Conservation (phyloP, 2,888 invertebrate species). For the Acleris emargana region DNA sequence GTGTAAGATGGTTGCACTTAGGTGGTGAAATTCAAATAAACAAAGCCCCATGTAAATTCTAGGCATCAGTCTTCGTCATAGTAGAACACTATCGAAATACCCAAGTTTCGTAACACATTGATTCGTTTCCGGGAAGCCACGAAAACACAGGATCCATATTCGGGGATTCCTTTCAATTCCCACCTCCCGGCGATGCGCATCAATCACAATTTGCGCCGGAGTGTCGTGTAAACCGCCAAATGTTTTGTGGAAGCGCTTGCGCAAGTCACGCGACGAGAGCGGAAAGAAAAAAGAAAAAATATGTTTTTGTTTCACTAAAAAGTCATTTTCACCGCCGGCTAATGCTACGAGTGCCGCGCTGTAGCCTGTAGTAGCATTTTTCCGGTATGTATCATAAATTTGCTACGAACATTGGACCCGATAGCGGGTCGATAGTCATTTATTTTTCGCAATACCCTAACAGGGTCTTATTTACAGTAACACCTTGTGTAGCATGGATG, state of each 20-base stretch:
- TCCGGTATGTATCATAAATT: no score
- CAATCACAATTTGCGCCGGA: conserved; percentile 49
- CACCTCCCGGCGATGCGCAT: conserved; percentile 39
- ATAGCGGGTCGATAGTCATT: no score
- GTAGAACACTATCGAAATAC: background rate
- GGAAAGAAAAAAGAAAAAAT: background rate
- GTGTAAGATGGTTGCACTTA: no score
- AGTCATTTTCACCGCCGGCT: no score
- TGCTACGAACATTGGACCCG: no score
- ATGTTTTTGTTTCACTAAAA: no score
- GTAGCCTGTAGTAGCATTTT: no score
- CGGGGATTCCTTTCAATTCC: conserved; percentile 33
- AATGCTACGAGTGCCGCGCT: no score
- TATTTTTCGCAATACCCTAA: no score
- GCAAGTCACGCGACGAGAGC: conserved; percentile 11
- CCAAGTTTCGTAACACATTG: conserved; percentile 11
- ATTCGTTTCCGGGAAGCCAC: conserved; percentile 16
- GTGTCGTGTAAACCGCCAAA: conserved; percentile 42
- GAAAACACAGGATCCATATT: conserved; percentile 32
- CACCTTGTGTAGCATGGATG: no score
- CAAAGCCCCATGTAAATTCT: background rate
- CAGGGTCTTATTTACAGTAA: no score
- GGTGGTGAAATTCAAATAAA: background rate
- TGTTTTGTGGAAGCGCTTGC: conserved; percentile 14
- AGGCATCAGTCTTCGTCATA: background rate